Conservation (phyloP, 2,888 invertebrate species). For the Trichogramma dendrolimi region DNA sequence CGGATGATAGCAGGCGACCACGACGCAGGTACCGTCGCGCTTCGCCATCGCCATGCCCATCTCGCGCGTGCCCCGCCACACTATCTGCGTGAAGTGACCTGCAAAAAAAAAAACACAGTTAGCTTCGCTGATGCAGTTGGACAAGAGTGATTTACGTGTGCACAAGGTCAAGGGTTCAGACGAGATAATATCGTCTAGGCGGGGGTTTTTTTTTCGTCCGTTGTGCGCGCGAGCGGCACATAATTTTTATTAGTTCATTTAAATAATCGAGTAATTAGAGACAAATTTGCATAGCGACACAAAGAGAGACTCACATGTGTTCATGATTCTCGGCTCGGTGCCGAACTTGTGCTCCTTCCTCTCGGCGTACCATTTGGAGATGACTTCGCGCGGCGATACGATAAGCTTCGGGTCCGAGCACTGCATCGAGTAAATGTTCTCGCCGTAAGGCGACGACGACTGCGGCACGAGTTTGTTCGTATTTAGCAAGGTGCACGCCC, state of each 20-base stretch:
- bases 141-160: too few relatives aligned
- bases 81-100: constrained; percentile 66
- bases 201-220: too few relatives aligned
- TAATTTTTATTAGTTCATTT: not conserved
- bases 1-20: constrained; percentile 64
- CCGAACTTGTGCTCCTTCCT: constrained; percentile 68
- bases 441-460: constrained; percentile 53
- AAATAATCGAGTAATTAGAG: not conserved
- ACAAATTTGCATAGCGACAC: not conserved
- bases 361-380: constrained; percentile 75
- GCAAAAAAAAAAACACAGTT: not conserved
- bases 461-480: constrained; percentile 49
- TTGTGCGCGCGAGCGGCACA: too few relatives aligned
- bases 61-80: constrained; percentile 75
- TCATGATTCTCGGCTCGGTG: constrained; percentile 61
- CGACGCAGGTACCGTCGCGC: constrained; percentile 56
- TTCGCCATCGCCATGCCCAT: constrained; percentile 73
- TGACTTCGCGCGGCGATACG: constrained; percentile 65
- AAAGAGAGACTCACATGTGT: constrained; percentile 58
- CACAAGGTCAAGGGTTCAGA: not conserved
- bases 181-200: not conserved
- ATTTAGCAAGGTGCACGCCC: constrained; percentile 47
- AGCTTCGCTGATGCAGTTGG: too few relatives aligned
- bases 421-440: constrained; percentile 70
- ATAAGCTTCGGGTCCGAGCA: constrained; percentile 64